A percentile compares a stretch with the other conserved stretches of the same genome.
Evolutionary conservation across 2,888 invertebrate genomes (phyloP).

Genomic region (Catocala fraxini): DNA sequence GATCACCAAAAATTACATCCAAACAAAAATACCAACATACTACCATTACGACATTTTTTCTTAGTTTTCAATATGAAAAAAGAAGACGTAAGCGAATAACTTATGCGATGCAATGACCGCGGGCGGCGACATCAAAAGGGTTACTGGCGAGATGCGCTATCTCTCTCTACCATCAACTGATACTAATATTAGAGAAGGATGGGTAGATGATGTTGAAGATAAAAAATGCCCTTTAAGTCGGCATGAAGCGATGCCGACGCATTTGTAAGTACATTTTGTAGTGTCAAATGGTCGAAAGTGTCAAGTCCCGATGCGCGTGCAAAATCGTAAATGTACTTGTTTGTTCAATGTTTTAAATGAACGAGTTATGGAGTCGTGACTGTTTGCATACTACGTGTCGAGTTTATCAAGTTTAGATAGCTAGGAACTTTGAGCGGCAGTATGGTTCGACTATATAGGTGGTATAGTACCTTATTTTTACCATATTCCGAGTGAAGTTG

Average conservation of each 20-base stretch:
- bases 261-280: constrained; percentile 54
- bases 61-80: constrained; percentile 83
- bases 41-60: constrained; percentile 69
- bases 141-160: constrained; percentile 68
- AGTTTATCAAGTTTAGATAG: constrained; percentile 16
- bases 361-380: constrained; percentile 18
- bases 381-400: constrained; percentile 9
- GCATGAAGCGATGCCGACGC: constrained; percentile 67
- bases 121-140: constrained; percentile 80
- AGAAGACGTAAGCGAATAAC: constrained; percentile 66
- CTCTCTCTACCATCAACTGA: constrained; percentile 51
- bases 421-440: no score
- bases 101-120: constrained; percentile 79
- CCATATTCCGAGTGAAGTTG: no score
- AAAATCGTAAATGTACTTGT: constrained; percentile 55
- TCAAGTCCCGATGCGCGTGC: constrained; percentile 47
- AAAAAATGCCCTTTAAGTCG: constrained; percentile 75
- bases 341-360: constrained; percentile 23
- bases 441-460: no score
- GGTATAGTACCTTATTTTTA: no score
- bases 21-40: constrained; percentile 70
- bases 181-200: constrained; percentile 51
- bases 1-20: constrained; percentile 81
- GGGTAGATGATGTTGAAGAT: constrained; percentile 59
- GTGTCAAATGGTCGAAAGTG: constrained; percentile 60